Percentiles rank a stretch among this genome's conserved stretches.
phyloP scores from a whole-genome alignment of 35 echinoderm and acorn worm species.

The Stichopus chloronotus region DNA sequence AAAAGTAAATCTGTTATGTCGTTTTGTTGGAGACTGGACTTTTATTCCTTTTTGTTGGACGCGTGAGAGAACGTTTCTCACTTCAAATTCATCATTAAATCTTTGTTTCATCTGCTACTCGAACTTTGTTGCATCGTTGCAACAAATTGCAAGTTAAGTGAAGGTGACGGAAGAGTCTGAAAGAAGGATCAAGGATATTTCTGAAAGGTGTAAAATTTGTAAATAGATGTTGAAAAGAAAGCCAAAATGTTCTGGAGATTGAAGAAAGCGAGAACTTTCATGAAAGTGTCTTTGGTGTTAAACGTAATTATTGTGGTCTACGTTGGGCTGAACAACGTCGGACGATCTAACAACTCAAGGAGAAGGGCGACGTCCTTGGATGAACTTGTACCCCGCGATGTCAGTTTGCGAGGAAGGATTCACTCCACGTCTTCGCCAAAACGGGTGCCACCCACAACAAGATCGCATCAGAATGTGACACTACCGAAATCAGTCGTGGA shows the following conservation, averaged over 20 bases:
- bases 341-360: not conserved
- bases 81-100: no score
- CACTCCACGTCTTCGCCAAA: no score
- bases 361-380: not conserved
- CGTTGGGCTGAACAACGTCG: not conserved
- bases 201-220: no score
- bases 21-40: no score
- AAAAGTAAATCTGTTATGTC: no score
- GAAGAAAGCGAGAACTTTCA: not conserved
- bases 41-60: no score
- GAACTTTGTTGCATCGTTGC: no score
- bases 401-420: not conserved
- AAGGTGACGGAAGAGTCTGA: no score
- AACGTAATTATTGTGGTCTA: slow-evolving; percentile 19
- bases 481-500: not conserved
- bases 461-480: not conserved
- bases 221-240: not conserved
- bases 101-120: no score
- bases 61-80: no score
- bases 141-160: no score
- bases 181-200: no score
- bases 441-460: not conserved
- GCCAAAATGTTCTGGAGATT: not conserved
- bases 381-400: not conserved
- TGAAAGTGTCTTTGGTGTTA: slow-evolving; percentile 17